Evolutionary conservation across 2,113 vertebrate species (phyloP).

Genomic region (Pygoscelis antarcticus): DNA sequence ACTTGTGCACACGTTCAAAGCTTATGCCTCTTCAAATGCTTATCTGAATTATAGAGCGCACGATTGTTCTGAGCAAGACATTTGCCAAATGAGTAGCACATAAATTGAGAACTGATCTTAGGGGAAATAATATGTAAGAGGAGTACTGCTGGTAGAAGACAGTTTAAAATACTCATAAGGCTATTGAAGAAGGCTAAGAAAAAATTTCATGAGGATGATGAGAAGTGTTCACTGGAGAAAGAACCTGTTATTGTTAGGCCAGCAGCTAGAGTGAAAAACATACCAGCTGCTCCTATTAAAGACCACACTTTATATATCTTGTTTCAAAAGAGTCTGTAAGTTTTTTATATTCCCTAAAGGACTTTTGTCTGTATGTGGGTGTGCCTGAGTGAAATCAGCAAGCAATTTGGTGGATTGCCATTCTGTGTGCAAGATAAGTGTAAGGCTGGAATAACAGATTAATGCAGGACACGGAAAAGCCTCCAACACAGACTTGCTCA

Average conservation of each 20-base stretch:
- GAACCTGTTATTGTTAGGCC: not conserved
- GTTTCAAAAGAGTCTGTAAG: not conserved
- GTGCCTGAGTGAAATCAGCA: not conserved
- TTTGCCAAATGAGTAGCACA: not conserved
- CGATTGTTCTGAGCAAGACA: not conserved
- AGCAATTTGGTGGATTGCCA: not conserved
- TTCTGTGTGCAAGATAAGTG: not conserved
- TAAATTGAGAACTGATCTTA: not conserved
- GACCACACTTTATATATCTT: not conserved
- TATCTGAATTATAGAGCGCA: not conserved
- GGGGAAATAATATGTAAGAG: not conserved
- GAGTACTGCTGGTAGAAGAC: not conserved
- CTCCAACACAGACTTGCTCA: not conserved
- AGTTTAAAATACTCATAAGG: slow-evolving; percentile 29
- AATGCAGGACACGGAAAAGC: not conserved
- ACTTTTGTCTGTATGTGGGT: not conserved
- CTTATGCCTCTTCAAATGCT: not conserved
- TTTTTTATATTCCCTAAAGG: not conserved
- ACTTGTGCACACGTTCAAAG: not conserved
- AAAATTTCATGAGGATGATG: not conserved
- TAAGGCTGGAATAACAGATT: not conserved
- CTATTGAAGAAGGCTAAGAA: not conserved
- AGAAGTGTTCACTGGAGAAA: not conserved
- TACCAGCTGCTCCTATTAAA: not conserved
- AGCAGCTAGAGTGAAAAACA: not conserved